Evolutionary conservation across 2,888 invertebrate genomes (phyloP), one percentile per base, ranked within the genome.

Genomic region (Alsophila aescularia): DNA sequence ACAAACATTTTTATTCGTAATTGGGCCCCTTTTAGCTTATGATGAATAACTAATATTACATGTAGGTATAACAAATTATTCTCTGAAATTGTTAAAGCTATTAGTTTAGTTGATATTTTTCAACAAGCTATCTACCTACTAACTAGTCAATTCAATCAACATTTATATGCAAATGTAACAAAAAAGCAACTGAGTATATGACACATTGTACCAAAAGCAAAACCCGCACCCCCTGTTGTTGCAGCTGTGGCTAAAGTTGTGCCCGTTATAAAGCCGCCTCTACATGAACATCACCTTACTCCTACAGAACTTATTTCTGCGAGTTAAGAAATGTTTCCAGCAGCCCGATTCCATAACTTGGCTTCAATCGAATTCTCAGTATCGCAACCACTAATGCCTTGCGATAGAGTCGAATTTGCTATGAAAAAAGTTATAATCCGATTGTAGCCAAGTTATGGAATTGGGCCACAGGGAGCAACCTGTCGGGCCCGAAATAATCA

Each of bases 321-420:
- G 56, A 87, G 90, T 66, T 87, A 90, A 63, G 90, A 91, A 58
- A 90, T 90, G 66, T 65, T 85, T 70, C 86, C 84, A n/a, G n/a
- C n/a, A n/a, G n/a, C n/a, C n/a, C n/a, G n/a, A n/a, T n/a, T n/a
- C n/a, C n/a, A n/a, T n/a, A n/a, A n/a, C n/a, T n/a, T n/a, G n/a
- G n/a, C n/a, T n/a, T n/a, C n/a, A n/a, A n/a, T n/a, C n/a, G n/a
- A n/a, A n/a, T n/a, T n/a, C n/a, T n/a, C n/a, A n/a, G n/a, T n/a
- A n/a, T n/a, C n/a, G n/a, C n/a, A n/a, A n/a, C n/a, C n/a, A n/a
- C n/a, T n/a, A n/a, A n/a, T n/a, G n/a, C n/a, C n/a, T n/a, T n/a
- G n/a, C n/a, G n/a, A n/a, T n/a, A n/a, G n/a, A n/a, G n/a, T n/a
- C n/a, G n/a, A n/a, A n/a, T n/a, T n/a, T n/a, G n/a, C n/a, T n/a